Evolutionary conservation across 2,888 invertebrate species (phyloP).

Genomic region (Cheilosia impressa): DNA sequence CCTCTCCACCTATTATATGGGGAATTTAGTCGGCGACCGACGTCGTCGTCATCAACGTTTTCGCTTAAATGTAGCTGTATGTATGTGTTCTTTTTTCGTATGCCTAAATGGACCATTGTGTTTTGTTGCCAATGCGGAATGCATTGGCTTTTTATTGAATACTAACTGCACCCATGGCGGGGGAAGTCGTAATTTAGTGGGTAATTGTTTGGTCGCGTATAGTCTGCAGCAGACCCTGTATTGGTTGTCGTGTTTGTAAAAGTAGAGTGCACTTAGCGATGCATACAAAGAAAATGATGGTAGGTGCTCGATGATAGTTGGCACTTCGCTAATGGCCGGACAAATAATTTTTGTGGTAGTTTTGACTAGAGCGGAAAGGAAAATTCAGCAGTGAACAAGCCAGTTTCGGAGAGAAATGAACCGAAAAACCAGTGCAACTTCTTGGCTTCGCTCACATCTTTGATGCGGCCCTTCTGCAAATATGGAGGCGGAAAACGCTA

Average conservation of each 20-base stretch:
- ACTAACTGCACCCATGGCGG: slow-evolving; percentile 31
- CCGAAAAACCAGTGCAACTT: too few relatives aligned
- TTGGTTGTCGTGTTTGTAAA: background rate
- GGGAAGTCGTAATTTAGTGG: slow-evolving; percentile 38
- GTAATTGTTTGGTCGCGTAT: slow-evolving; percentile 17
- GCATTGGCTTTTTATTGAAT: slow-evolving; percentile 46
- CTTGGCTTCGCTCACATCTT: too few relatives aligned
- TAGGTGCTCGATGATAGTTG: too few relatives aligned
- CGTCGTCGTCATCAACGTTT: background rate
- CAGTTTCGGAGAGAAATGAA: too few relatives aligned
- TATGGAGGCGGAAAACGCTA: too few relatives aligned
- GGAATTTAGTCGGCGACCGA: slow-evolving; percentile 24
- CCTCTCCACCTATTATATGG: slow-evolving; percentile 12
- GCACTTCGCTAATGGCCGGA: too few relatives aligned
- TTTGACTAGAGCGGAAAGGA: too few relatives aligned
- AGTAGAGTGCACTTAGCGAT: too few relatives aligned
- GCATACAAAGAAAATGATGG: too few relatives aligned
- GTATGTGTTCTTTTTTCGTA: background rate
- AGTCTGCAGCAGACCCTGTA: background rate
- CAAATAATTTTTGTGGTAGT: too few relatives aligned
- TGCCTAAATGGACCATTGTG: slow-evolving; percentile 16
- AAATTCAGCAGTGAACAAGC: too few relatives aligned
- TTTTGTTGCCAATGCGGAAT: slow-evolving; percentile 22
- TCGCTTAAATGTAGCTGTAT: background rate
- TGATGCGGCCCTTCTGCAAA: too few relatives aligned